Evolutionary conservation across 1,140 invertebrate species (phyloP), one percentile per base, ranked within the genome.

Genomic region (Drosophila novamexicana): DNA sequence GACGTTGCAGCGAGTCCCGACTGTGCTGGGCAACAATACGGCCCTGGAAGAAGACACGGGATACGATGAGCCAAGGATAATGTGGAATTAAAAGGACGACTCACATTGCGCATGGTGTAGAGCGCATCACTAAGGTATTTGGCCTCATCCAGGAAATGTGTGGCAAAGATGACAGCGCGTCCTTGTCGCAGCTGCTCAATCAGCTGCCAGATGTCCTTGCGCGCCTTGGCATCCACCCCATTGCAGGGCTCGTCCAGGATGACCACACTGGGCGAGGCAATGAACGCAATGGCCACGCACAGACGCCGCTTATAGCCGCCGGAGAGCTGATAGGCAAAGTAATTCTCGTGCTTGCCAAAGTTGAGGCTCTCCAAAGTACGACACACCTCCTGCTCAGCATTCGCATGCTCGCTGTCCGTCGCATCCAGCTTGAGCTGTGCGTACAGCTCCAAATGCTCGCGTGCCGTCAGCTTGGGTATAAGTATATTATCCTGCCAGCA

Each of bases 401-500:
- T 63, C 4, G 22, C 18, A 42, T 74, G 66, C 6, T 64, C 64
- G n/a, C 44, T 12, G 36, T 62, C 67, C 0, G 0, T 12, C 5
- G 58, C 58, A 12, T 61, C 61, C 22, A 91, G 16, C 59, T 92
- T 92, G n/a, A 93, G 91, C 44, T 77, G 74, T 0, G 96, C 96
- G 93, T 97, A 98, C 68, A 98, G 94, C 40, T 93, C 88, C 42
- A 98, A 93, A 69, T 97, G 97, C 91, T 98, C 97, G 37, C 95
- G 91, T 0, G 96, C 96, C 16, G 96, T 97, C 66, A 98, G 85
- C 34, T 95, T 94, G 70, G 95, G 95, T 82, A 97, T 95, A 9
- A 98, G 93, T 29, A 97, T 97, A 93, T 98, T 97, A 75, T 95
- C 94, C 93, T 97, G 96, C 57, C 96, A 96, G 91, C 97, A 97